A percentile compares a stretch with the other conserved stretches of the same genome.
Evolutionary conservation across 2,888 invertebrate genomes (phyloP).

Genomic region (Caenorhabditis sp.): DNA sequence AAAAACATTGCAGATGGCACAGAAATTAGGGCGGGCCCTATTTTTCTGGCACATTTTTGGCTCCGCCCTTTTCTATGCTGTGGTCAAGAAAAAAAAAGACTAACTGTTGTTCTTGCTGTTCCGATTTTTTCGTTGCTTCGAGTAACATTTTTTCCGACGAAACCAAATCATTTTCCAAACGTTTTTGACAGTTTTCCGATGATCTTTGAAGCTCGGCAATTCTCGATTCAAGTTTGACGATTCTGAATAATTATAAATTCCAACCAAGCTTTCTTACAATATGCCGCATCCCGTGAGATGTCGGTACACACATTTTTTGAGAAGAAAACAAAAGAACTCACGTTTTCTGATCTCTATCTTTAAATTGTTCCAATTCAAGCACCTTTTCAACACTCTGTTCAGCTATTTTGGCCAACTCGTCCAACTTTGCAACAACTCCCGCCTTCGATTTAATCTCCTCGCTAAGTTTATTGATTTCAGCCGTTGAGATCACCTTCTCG

Average conservation of each 20-base stretch:
- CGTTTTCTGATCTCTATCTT: neutral
- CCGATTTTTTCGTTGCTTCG: neutral
- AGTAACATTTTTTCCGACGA: neutral
- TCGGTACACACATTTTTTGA: no score
- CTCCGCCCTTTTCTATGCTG: no score
- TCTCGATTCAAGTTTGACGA: neutral
- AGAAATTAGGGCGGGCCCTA: no score
- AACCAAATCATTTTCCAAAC: neutral
- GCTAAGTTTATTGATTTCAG: neutral
- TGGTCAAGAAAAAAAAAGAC: neutral
- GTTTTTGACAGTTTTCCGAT: neutral
- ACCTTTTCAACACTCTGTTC: no score
- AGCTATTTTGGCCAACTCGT: no score
- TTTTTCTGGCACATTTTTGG: no score
- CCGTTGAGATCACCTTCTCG: neutral
- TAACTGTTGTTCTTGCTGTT: neutral
- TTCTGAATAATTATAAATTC: no score
- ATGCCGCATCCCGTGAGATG: no score
- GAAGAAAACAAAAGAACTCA: no score
- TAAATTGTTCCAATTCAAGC: neutral
- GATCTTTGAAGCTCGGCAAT: no score
- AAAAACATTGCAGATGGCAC: no score
- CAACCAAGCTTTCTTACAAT: no score
- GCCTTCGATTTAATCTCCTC: neutral
- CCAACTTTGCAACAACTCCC: neutral